Evolutionary conservation across 2,888 invertebrate species (phyloP), one percentile per base, ranked within the genome.

Genomic region (Orthosia gothica): DNA sequence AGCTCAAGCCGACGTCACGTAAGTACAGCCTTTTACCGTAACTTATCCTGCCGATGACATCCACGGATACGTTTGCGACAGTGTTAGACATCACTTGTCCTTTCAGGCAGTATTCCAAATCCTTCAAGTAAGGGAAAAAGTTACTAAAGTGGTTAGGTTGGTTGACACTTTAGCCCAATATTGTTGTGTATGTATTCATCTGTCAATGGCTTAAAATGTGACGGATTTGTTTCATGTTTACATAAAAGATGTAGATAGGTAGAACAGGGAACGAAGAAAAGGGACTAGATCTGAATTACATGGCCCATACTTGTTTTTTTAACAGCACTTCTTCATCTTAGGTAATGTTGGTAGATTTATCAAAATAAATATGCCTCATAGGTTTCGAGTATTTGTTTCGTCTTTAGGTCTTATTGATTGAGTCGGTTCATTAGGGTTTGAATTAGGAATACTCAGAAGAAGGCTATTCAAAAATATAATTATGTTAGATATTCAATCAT

Each of bases 11-110:
- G n/a, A 15, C 18, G 59, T 26, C n/a, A 45, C 2, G 83, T 82
- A 72, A 80, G 83, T 82, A 78, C 13, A n/a, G 15, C 5, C 13
- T 58, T 57, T 67, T 32, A 26, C 20, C 18, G 7, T 40, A 23
- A 40, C 18, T 20, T 15, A 55, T 18, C 13, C 7, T 16, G 50
- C 26, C 20, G 54, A 50, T 54, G 49, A 45, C 26, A 26, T n/a
- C 11, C 45, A 20, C 26, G 7, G 7, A 52, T 18, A 52, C 9
- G 13, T 47, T 5, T 18, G 7, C 18, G 26, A 12, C 13, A 9
- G 7, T 54, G 23, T 40, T 54, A 49, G 5, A 11, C 18, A 47
- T 58, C 23, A 40, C 5, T 26, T 26, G 3, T 0, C 13, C 5
- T 20, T 32, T 49, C 13, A 32, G 40, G 1, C 11, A 26, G n/a